Base-by-base conservation (phyloP, 2,113 vertebrate species). In the Neolamprologus brichardi region DNA sequence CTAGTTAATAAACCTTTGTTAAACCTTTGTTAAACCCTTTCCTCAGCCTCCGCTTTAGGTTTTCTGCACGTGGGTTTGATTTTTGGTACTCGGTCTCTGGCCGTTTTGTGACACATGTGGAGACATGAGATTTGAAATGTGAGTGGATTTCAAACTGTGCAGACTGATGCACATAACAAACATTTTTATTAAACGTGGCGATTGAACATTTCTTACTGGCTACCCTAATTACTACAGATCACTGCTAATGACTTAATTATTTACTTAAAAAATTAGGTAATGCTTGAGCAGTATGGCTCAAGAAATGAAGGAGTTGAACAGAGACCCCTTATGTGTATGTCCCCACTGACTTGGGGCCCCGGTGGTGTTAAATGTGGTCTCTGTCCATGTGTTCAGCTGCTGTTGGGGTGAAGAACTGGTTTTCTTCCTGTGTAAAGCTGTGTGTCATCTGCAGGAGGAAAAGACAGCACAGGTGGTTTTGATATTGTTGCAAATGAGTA, bases 281-380 rank as follows among this genome's bases (percentile, higher is more conserved):
- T 52, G 18, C 3, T n/a, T 52, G 18, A 52, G 49, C 1, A 52
- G 49, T 52, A 52, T 52, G 49, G 18, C 49, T 52, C 4, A 52
- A 52, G 49, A 52, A n/a, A n/a, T 52, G 3, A 51, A 51, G 18
- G 49, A 52, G 18, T 10, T 52, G 49, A 52, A n/a, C 5, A 52
- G 49, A 52, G 49, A n/a, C 49, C 8, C 17, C 18, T n/a, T 52
- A n/a, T 52, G 8, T 10, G 18, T 9, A 52, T 10, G 8, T 3
- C 49, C 44, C 18, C 51, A n/a, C 9, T 11, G 18, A 2, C 18
- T 11, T n/a, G 18, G n/a, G 51, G 18, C 51, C 3, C 51, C 18
- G 0, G 3, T 52, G 18, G 51, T 10, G 8, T n/a, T 52, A 52
- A n/a, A 52, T 10, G 49, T 2, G 18, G 3, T 10, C 18, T 6